Evolutionary conservation across 1,140 invertebrate species (phyloP), one percentile per base, ranked within the genome.

Genomic region (Marisa cornuarietis): DNA sequence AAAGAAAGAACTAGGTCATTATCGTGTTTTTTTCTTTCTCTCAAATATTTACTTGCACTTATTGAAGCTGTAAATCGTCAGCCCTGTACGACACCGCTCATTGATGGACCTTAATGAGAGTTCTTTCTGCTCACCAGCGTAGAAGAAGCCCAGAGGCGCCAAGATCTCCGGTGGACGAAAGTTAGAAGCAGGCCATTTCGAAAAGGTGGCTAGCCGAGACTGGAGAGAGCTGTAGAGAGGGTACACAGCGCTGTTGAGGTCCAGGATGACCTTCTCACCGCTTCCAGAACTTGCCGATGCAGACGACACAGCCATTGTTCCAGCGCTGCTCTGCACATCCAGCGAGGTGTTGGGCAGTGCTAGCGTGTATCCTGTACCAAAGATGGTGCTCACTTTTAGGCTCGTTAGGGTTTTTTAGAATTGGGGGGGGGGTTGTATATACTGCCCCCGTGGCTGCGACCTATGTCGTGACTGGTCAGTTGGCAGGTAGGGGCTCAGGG

Each of bases 131-230:
- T 62, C 73, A 83, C 96, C 95, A 9, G 94, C 95, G 83, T 97
- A 98, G 88, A 94, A 97, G 89, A 97, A 97, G 52, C 96, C 96
- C 79, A 96, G 96, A 82, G 95, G 94, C 66, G 95, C 95, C 24
- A 98, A 90, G 71, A 95, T 92, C 71, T 94, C 92, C 20, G 95
- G 95, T 76, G 93, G 94, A 86, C 95, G 95, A 74, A 93, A 93
- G 89, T 96, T 93, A 58, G 65, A 20, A 65, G 83, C 16, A 18
- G 84, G 78, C 85, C 88, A 88, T 31, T 93, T 92, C 71, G 91
- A 91, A 87, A 95, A 97, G 10, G 94, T 94, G 81, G 92, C 91
- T 51, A 96, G 85, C 54, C 96, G 51, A 58, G 78, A 49, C 63
- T 78, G 26, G 8, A 78, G 20, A 22, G 62, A 9, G 14, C 31